These are phyloP conservation scores for Chondrosia reniformis DNA, from an alignment of 37 sponge, comb jelly and placozoan genomes.

Conservation along the genomic window DNA sequence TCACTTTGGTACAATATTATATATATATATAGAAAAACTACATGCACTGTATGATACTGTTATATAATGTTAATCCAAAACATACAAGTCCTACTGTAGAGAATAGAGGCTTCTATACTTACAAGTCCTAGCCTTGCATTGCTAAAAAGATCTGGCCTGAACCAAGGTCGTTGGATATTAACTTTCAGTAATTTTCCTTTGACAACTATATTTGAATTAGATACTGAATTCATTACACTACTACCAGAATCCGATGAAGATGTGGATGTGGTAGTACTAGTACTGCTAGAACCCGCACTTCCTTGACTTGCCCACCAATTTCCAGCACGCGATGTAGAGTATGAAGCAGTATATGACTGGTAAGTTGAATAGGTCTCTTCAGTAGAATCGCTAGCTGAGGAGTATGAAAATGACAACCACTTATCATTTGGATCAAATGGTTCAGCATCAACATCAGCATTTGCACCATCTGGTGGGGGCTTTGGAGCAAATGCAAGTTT, in stretches of 20 bases:
- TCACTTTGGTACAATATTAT: too few relatives aligned
- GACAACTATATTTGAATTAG: slow-evolving; percentile 25
- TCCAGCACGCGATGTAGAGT: background rate
- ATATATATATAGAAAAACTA: too few relatives aligned
- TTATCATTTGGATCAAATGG: slow-evolving; percentile 8
- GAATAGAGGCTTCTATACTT: background rate
- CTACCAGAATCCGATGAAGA: background rate
- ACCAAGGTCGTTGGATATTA: slow-evolving; percentile 52
- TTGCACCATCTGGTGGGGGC: background rate
- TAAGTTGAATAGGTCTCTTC: background rate
- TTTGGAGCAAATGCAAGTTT: background rate
- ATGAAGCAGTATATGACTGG: background rate
- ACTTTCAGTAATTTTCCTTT: slow-evolving; percentile 52
- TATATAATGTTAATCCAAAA: too few relatives aligned
- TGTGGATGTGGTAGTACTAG: too few relatives aligned
- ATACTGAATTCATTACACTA: background rate
- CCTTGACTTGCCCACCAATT: background rate
- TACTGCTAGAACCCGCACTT: background rate
- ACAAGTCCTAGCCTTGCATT: background rate
- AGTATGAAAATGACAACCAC: slow-evolving; percentile 8
- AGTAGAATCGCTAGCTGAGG: background rate
- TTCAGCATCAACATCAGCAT: background rate
- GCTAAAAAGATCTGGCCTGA: slow-evolving; percentile 42
- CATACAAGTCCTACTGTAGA: too few relatives aligned
- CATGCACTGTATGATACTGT: too few relatives aligned